Percentiles rank a stretch among this genome's conserved stretches.
Conservation (phyloP, 2,113 vertebrate species). For the Caretta caretta region DNA sequence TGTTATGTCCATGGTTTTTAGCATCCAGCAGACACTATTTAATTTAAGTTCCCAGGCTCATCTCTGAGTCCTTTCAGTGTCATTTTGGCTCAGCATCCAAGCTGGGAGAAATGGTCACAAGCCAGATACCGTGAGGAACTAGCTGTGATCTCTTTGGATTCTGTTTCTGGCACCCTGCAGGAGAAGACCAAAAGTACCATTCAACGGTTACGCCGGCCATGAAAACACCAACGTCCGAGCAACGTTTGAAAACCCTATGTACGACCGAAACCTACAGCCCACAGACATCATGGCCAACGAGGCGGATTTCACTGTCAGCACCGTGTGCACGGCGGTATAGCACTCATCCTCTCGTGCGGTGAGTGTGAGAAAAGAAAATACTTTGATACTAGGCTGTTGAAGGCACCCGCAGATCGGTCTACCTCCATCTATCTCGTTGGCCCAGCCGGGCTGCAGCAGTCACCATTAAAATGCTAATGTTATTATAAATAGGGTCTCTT, state of each 20-base stretch:
- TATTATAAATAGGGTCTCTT: no score
- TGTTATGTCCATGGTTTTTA: background rate
- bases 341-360: slow-evolving; percentile 71
- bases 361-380: slow-evolving; percentile 51
- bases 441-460: background rate
- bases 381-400: background rate
- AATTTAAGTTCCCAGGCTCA: background rate
- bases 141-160: fast-evolving
- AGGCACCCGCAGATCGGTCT: background rate
- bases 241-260: slow-evolving; percentile 99
- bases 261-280: slow-evolving; percentile 97
- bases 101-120: background rate
- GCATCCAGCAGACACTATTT: background rate
- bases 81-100: background rate
- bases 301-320: slow-evolving; percentile 98
- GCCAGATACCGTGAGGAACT: background rate
- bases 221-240: slow-evolving; percentile 96
- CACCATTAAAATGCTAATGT: background rate
- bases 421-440: fast-evolving
- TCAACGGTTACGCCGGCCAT: slow-evolving; percentile 96
- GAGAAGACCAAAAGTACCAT: slow-evolving; percentile 98
- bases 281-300: slow-evolving; percentile 94
- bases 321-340: slow-evolving; percentile 99
- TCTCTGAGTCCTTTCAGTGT: background rate
- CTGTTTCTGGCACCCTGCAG: slow-evolving; percentile 59